These are phyloP conservation scores for Drosophila nigricruria DNA, from an alignment of 2,888 invertebrate genomes.

Conservation along the genomic window DNA sequence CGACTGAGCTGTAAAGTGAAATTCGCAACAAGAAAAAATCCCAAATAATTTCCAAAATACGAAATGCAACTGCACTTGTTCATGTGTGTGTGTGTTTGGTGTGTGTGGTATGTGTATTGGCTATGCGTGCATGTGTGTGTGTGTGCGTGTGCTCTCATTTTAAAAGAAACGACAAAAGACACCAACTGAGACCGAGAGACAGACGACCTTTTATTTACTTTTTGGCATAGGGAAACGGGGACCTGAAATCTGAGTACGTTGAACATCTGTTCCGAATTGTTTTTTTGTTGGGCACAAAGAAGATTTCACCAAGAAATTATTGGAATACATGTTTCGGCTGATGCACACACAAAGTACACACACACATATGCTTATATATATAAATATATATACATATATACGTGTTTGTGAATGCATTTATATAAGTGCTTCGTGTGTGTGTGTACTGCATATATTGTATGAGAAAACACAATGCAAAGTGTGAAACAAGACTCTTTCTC, in stretches of 20 bases:
- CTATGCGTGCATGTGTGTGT: conserved; percentile 21
- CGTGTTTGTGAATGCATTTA: conserved; percentile 48
- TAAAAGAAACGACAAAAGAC: conserved; percentile 43
- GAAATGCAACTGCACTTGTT: conserved; percentile 51
- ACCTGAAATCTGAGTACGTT: conserved; percentile 69
- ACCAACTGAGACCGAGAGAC: conserved; percentile 23
- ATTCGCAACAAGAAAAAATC: conserved; percentile 32
- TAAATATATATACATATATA: conserved; percentile 12
- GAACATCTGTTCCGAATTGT: conserved; percentile 72
- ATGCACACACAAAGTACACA: conserved; percentile 36
- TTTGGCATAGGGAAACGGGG: conserved; percentile 52
- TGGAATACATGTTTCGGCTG: conserved; percentile 42
- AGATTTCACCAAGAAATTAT: conserved; percentile 74
- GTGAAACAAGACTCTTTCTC: conserved; percentile 80
- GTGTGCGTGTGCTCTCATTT: conserved; percentile 60
- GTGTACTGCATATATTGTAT: conserved; percentile 30
- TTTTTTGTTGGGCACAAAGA: conserved; percentile 45
- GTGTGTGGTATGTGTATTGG: conserved; percentile 8
- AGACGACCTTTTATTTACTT: conserved; percentile 62
- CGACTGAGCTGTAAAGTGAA: conserved; percentile 38
- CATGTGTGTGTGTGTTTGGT: conserved; percentile 9
- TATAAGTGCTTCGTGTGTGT: conserved; percentile 28
- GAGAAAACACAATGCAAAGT: conserved; percentile 70
- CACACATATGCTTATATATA: not conserved
- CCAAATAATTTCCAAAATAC: conserved; percentile 49